Base-by-base conservation (phyloP, 1,140 invertebrate genomes). In the Tetramorium alpestre region DNA sequence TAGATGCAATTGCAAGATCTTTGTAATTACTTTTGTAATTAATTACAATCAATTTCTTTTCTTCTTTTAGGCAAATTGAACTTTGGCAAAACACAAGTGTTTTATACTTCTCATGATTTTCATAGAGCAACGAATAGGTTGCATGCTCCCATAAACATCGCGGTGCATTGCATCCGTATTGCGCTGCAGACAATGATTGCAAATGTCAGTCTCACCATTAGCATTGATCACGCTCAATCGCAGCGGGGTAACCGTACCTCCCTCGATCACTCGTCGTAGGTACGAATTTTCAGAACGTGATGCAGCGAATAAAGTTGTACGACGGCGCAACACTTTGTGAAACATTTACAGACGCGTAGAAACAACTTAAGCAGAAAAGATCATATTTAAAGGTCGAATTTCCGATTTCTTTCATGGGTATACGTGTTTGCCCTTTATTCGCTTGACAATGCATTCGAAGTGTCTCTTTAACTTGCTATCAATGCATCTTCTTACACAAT, bases 191-290 rank as follows among this genome's bases (percentile, higher is more conserved):
- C 93, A 95, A 94, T 95, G 91, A 95, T 91, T 93, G 91, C 91
- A 95, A 95, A 95, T 94, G 95, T 95, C 94, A 94, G 94, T 94
- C 94, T 93, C 92, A 93, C 94, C 93, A 94, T 95, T 95, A 94
- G 90, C 92, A 85, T 91, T 89, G 93, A 95, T 95, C 94, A 94
- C 94, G 94, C 92, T 93, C 92, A 91, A 93, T 90, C 72, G 65
- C 58, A 51, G 67, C 67, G 56, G 77, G 69, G 58, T 28, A 38
- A 77, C 81, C 72, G 73, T 89, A 88, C 85, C 81, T 80, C 86
- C 88, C 76, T 86, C 86, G 47, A 82, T 58, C 64, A 54, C 47
- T 86, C 72, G 65, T 38, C 70, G 25, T 54, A 77, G 44, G 73
- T 85, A 85, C 91, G 80, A 91, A 91, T 90, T 90, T 84, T 90